Evolutionary conservation across 1,140 invertebrate species (phyloP).

Genomic region (Achroia grisella): DNA sequence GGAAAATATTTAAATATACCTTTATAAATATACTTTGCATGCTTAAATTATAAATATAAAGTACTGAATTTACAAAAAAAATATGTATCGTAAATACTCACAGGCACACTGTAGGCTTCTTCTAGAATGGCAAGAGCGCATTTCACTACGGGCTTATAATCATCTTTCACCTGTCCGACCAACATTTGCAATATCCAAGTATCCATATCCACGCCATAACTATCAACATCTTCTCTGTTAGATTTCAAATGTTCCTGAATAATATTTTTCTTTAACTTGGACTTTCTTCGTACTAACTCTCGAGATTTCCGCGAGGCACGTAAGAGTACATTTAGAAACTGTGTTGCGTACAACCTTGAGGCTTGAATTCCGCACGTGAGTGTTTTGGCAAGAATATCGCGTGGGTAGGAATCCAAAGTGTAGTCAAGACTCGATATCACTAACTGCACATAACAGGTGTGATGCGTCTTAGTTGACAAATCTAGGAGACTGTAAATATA

Average conservation of each 20-base stretch:
- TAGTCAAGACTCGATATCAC: slow-evolving; percentile 94
- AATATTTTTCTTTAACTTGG: slow-evolving; percentile 54
- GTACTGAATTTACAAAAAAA: too few relatives aligned
- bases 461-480: slow-evolving; percentile 86
- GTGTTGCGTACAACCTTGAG: slow-evolving; percentile 90
- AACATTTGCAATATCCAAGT: slow-evolving; percentile 90
- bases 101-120: slow-evolving; percentile 91
- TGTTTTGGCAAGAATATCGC: slow-evolving; percentile 83
- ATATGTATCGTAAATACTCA: slow-evolving; percentile 67
- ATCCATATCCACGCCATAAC: slow-evolving; percentile 73
- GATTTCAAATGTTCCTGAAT: slow-evolving; percentile 38
- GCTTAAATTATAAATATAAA: too few relatives aligned
- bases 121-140: slow-evolving; percentile 89
- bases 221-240: slow-evolving; percentile 30
- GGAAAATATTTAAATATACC: not conserved
- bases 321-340: slow-evolving; percentile 90
- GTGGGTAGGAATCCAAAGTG: slow-evolving; percentile 79
- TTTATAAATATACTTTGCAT: not conserved
- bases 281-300: slow-evolving; percentile 55
- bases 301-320: slow-evolving; percentile 77
- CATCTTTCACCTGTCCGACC: slow-evolving; percentile 87
- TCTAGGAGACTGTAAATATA: slow-evolving; percentile 80
- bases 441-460: slow-evolving; percentile 94
- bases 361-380: slow-evolving; percentile 79
- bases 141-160: slow-evolving; percentile 82